Percentiles rank a stretch among this genome's conserved stretches.
Conservation (phyloP, 2,113 vertebrate genomes). For the Mormoops blainvillei region DNA sequence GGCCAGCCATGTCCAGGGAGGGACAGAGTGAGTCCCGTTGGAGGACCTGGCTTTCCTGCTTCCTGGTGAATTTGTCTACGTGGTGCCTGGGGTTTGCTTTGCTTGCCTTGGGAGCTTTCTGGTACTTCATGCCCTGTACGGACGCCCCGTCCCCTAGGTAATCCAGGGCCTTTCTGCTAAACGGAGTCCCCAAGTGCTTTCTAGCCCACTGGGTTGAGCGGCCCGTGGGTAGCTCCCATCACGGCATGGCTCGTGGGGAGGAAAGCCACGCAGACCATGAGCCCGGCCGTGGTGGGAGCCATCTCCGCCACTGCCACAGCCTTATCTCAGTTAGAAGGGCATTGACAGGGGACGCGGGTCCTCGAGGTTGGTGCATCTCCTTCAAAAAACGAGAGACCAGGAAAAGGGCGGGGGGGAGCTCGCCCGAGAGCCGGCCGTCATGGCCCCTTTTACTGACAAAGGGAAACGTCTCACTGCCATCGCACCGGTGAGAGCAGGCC, state of each 20-base stretch:
- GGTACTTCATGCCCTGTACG: constrained; percentile 21
- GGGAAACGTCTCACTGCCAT: background rate
- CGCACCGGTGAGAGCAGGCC: background rate
- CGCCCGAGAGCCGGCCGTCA: background rate
- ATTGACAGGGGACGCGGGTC: background rate
- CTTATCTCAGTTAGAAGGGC: constrained; percentile 63
- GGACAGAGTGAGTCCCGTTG: no score
- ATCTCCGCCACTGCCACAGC: background rate
- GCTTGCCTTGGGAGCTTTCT: background rate
- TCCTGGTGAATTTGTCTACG: background rate
- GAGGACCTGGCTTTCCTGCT: background rate
- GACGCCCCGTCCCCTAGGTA: background rate
- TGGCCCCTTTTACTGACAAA: background rate
- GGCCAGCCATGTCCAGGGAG: fast-evolving
- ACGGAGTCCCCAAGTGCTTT: constrained; percentile 53
- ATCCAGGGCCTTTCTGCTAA: constrained; percentile 11
- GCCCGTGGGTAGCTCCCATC: constrained; percentile 40
- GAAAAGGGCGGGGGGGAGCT: background rate
- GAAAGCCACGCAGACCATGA: constrained; percentile 21
- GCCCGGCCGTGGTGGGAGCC: background rate
- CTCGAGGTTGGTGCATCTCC: background rate
- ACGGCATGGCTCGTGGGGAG: constrained; percentile 1
- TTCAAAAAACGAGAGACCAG: background rate
- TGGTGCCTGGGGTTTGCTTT: background rate
- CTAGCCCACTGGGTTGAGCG: constrained; percentile 57